phyloP scores from a whole-genome alignment of 2,888 invertebrate species.

The Andrena bucephala region DNA sequence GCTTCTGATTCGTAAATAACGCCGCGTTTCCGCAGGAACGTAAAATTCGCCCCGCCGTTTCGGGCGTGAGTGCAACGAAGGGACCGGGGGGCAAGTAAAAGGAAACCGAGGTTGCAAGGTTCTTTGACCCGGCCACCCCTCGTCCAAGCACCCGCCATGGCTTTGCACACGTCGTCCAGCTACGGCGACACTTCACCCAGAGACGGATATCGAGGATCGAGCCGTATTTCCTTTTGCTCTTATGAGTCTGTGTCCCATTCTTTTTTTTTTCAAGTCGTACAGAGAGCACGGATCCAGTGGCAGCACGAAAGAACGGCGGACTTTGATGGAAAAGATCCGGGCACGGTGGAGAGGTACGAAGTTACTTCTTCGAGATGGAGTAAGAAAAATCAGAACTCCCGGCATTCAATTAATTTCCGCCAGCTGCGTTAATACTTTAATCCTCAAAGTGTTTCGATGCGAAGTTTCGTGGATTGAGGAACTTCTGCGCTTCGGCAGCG shows the following conservation, averaged over 20 bases:
- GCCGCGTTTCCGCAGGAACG: not conserved
- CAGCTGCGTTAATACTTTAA: slow-evolving; percentile 36
- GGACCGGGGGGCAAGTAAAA: slow-evolving; percentile 43
- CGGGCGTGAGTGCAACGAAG: not conserved
- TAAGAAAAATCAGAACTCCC: slow-evolving; percentile 4
- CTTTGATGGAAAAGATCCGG: slow-evolving; percentile 6
- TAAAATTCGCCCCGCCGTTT: not conserved
- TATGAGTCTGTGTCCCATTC: slow-evolving; percentile 3
- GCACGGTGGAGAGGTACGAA: not conserved
- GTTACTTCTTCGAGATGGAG: not conserved
- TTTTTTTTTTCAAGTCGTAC: not conserved
- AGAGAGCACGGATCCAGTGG: not conserved
- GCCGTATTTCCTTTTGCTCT: slow-evolving; percentile 13
- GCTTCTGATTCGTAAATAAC: slow-evolving; percentile 28
- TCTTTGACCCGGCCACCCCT: slow-evolving; percentile 75
- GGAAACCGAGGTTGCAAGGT: slow-evolving; percentile 51
- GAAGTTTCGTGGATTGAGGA: not conserved
- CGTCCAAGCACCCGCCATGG: slow-evolving; percentile 45
- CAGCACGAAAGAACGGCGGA: not conserved
- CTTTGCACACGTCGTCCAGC: slow-evolving; percentile 38
- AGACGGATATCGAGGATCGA: slow-evolving; percentile 25
- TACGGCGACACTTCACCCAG: not conserved
- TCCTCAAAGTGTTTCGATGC: slow-evolving; percentile 15
- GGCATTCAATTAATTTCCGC: slow-evolving; percentile 34
- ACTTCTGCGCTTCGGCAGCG: not conserved